phyloP scores from a whole-genome alignment of 2,113 vertebrate genomes.

The Tapirus terrestris region DNA sequence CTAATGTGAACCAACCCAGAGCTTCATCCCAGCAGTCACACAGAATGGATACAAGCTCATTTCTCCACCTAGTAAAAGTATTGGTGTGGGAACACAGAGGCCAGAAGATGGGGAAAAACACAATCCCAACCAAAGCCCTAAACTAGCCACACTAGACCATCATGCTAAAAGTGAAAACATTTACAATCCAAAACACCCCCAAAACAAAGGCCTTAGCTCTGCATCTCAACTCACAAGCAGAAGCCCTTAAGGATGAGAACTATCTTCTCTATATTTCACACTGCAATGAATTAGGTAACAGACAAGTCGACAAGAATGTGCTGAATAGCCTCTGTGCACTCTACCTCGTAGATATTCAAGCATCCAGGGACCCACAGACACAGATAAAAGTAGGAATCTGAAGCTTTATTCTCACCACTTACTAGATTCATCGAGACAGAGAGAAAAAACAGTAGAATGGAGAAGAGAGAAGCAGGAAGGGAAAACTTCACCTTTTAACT shows the following conservation, averaged over 20 bases:
- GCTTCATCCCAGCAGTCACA: neutral
- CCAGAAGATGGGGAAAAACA: conserved; percentile 32
- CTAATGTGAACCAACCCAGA: neutral
- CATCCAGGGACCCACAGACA: neutral
- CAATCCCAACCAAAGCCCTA: neutral
- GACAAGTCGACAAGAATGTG: neutral
- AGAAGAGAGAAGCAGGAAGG: neutral
- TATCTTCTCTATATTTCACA: neutral
- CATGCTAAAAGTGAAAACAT: neutral
- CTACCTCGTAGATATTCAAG: neutral
- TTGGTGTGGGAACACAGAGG: neutral
- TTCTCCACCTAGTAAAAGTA: neutral
- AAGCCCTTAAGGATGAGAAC: neutral
- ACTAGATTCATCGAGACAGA: neutral
- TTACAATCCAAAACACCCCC: neutral
- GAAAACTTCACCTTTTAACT: neutral
- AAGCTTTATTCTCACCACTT: neutral
- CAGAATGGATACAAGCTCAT: neutral
- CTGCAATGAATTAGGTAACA: neutral
- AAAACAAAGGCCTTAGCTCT: neutral
- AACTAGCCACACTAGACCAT: neutral
- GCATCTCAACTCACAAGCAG: neutral
- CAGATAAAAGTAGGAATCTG: neutral
- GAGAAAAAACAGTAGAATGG: neutral
- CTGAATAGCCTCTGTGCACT: neutral